Percentiles rank a stretch among this genome's conserved stretches.
phyloP scores from a whole-genome alignment of 2,797 vertebrate genomes.

The Setipinna tenuifilis region DNA sequence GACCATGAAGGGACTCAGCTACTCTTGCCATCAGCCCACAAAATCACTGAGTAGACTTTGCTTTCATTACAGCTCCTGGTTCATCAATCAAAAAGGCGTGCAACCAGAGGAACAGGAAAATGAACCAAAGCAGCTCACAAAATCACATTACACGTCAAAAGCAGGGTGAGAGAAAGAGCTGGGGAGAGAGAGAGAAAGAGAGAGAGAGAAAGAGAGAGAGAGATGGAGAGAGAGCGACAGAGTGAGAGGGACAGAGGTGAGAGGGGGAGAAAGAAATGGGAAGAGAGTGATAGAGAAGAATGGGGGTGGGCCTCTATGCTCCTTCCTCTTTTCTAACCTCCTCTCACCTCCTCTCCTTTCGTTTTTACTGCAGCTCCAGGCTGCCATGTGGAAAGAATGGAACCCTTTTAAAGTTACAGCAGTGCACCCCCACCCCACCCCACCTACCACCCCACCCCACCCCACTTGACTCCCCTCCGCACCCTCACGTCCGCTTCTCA shows the following conservation, averaged over 20 bases:
- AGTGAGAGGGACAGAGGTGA: slow-evolving; percentile 2
- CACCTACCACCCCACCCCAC: too few species aligned
- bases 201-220: slow-evolving; percentile 3
- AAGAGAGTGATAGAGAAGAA: slow-evolving; percentile 16
- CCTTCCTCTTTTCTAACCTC: slow-evolving; percentile 26
- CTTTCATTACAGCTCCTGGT: background rate
- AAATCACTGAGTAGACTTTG: slow-evolving; percentile 8
- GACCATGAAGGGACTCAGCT: background rate
- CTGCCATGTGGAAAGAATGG: slow-evolving; percentile 62
- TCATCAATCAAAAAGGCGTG: slow-evolving; percentile 15
- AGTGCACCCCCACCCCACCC: slow-evolving; percentile 60
- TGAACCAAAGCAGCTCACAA: background rate
- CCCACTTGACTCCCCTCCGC: background rate
- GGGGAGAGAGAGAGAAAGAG: background rate
- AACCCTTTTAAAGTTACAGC: slow-evolving; percentile 60
- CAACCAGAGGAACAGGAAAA: background rate
- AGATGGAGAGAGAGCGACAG: background rate
- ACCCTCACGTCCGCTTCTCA: slow-evolving; percentile 69
- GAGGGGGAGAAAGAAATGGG: background rate
- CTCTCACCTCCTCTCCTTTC: slow-evolving; percentile 35
- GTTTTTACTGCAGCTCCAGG: slow-evolving; percentile 54
- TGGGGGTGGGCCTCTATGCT: slow-evolving; percentile 5
- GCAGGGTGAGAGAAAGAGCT: background rate
- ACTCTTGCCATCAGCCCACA: background rate
- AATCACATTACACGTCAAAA: background rate